Base-by-base conservation (phyloP, 1,140 invertebrate genomes). In the Lepidurus apus region DNA sequence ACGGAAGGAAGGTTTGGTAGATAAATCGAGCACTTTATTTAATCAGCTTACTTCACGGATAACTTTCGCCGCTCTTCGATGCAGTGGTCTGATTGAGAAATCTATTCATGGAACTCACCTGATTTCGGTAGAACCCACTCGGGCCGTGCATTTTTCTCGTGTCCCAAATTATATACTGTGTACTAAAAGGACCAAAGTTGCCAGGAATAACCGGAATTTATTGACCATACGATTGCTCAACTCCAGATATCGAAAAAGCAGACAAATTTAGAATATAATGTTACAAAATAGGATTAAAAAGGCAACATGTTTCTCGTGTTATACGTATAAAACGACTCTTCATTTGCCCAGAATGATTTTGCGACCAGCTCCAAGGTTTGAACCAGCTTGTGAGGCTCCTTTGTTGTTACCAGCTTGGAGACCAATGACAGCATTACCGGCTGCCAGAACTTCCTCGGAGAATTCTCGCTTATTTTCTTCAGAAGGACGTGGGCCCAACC, bases 391-490 rank as follows among this genome's bases (percentile, higher is more conserved):
- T 74, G 93, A 93, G 80, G 95, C 95, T 53, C 95, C 96, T 85
- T 96, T 96, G 89, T 98, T 98, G 82, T 90, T 91, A n/a, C 97
- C 97, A 82, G 95, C 95, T 87, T 98, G 97, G 13, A 98, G 90
- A 82, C 95, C 95, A 83, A 98, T 95, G 74, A 97, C 88, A 73
- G 90, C 90, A 84, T 98, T 91, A 11, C 96, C 96, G 79, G 95
- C 95, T 80, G 92, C 89, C 78, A 98, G 85, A 84, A 96, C 93
- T 82, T 96, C 95, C 24, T 97, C 94, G 1, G 91, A 93, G 87
- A 97, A 99, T 53, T 96, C 90, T 45, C 96, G 91, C 85, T 93
- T 93, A 87, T 95, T 93, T 83, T 96, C 95, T 44, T 98, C 95
- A 74, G 95, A 86, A 78, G 95, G 95, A 86, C 92, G 94, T 79